These are phyloP conservation scores for Nomia melanderi DNA, from an alignment of 1,140 invertebrate genomes.

Conservation along the genomic window DNA sequence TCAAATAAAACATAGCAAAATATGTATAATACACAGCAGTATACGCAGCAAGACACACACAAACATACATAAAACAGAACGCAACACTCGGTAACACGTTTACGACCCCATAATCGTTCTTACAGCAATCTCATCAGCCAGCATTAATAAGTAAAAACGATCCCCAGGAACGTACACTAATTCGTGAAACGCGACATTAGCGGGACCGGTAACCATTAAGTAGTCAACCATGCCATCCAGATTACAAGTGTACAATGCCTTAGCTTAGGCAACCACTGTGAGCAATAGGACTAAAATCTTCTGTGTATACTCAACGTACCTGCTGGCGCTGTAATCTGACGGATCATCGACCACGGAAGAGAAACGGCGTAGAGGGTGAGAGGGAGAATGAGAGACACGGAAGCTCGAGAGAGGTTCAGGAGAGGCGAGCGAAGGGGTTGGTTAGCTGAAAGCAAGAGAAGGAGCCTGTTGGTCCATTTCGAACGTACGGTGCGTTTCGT, in stretches of 20 bases:
- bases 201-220: constrained; percentile 9
- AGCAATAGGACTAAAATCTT: constrained; percentile 49
- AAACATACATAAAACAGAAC: too few species aligned
- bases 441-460: not conserved
- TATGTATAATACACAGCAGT: too few species aligned
- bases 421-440: not conserved
- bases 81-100: too few species aligned
- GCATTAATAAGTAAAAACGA: not conserved
- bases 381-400: not conserved
- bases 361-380: not conserved
- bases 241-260: constrained; percentile 59
- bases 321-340: constrained; percentile 52
- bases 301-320: constrained; percentile 34
- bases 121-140: not conserved
- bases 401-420: not conserved
- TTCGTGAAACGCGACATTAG: not conserved
- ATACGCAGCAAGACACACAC: too few species aligned
- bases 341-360: constrained; percentile 42
- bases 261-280: constrained; percentile 29
- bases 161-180: not conserved
- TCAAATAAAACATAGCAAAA: too few species aligned
- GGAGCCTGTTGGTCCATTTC: constrained; percentile 55
- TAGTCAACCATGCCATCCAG: constrained; percentile 41
- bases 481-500: constrained; percentile 59
- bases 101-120: too few species aligned